These are phyloP conservation scores for Notocelia uddmanniana DNA, from an alignment of 2,888 invertebrate genomes.

Conservation along the genomic window DNA sequence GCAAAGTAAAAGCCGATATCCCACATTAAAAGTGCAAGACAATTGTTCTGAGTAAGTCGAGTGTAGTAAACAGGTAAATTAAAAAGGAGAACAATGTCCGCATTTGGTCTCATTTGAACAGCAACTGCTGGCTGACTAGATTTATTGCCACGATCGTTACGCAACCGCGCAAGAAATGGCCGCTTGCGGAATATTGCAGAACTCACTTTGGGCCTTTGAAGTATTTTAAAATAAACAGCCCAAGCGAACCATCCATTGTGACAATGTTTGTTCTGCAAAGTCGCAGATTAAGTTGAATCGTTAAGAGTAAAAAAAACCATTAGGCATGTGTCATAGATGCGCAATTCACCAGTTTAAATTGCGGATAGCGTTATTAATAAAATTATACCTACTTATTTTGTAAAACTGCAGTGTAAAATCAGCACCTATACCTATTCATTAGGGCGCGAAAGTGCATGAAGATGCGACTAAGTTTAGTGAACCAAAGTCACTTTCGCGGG, in stretches of 20 bases:
- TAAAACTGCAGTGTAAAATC: not conserved
- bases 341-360: not conserved
- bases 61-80: slow-evolving; percentile 38
- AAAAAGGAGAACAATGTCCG: slow-evolving; percentile 47
- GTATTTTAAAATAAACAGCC: slow-evolving; percentile 27
- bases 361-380: too few relatives aligned
- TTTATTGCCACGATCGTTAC: slow-evolving; percentile 56
- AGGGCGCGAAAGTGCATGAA: not conserved
- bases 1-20: slow-evolving; percentile 24
- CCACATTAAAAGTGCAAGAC: slow-evolving; percentile 18
- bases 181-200: slow-evolving; percentile 56
- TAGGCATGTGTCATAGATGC: not conserved
- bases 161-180: slow-evolving; percentile 55
- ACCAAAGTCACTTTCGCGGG: not conserved
- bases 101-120: slow-evolving; percentile 51
- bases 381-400: not conserved
- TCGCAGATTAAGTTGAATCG: slow-evolving; percentile 6
- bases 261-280: slow-evolving; percentile 30
- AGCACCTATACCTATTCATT: not conserved
- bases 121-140: slow-evolving; percentile 49
- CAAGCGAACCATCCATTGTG: slow-evolving; percentile 19
- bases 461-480: not conserved
- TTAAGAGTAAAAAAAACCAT: not conserved
- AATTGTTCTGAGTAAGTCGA: slow-evolving; percentile 17
- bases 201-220: slow-evolving; percentile 43